Percentiles rank a stretch among this genome's conserved stretches.
These are phyloP conservation scores for Parazoanthus darwini DNA, from an alignment of 92 coral and sea anemone species.

Conservation along the genomic window DNA sequence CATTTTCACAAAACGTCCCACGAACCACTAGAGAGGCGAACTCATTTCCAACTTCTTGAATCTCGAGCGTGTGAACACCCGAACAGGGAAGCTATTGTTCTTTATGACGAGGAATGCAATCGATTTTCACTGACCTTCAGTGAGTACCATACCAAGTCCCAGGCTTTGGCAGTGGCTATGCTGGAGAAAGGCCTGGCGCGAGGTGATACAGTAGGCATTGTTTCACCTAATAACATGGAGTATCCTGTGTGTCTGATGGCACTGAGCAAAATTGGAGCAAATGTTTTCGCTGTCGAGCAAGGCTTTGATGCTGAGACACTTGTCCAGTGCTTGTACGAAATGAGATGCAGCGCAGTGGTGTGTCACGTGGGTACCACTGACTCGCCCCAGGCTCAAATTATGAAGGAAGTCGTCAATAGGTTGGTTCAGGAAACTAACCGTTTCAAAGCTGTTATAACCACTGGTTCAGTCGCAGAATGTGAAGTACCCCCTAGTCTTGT, in stretches of 20 bases:
- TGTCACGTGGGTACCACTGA: neutral
- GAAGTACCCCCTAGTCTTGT: neutral
- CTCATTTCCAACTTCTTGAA: slow-evolving; percentile 5
- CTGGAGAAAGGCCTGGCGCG: slow-evolving; percentile 14
- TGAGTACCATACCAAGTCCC: slow-evolving; percentile 27
- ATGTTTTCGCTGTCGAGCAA: slow-evolving; percentile 1
- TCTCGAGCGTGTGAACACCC: slow-evolving; percentile 1
- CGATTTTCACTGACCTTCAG: slow-evolving; percentile 11
- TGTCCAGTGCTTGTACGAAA: neutral
- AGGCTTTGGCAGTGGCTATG: slow-evolving; percentile 14
- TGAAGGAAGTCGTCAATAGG: neutral
- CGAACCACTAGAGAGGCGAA: neutral
- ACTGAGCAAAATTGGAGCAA: slow-evolving; percentile 11
- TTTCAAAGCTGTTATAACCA: neutral
- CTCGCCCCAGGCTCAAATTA: neutral
- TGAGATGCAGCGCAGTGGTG: neutral
- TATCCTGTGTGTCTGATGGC: slow-evolving; percentile 21
- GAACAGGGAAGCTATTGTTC: slow-evolving; percentile 13
- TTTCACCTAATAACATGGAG: slow-evolving; percentile 14
- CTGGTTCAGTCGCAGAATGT: neutral
- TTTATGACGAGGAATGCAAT: slow-evolving; percentile 8
- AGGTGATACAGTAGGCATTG: neutral
- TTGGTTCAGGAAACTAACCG: neutral
- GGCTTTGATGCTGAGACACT: neutral
- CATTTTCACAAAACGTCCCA: neutral